Evolutionary conservation across 1,140 invertebrate genomes (phyloP), one percentile per base, ranked within the genome.

Genomic region (Conus betulinus): DNA sequence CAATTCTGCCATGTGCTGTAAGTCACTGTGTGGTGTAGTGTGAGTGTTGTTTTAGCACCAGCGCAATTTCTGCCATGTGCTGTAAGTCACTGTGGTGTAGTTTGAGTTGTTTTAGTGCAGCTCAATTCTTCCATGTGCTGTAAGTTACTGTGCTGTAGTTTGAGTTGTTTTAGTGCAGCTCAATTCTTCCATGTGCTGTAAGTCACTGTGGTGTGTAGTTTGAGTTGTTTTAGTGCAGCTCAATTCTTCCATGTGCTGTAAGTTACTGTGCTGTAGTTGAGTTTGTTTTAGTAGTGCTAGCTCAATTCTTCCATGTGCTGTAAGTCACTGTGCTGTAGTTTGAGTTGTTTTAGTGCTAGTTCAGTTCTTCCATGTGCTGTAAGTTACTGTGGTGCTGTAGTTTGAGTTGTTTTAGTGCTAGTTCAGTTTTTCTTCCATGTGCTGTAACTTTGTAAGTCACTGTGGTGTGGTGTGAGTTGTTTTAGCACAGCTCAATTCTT

Each of bases 131-230:
- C 92, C 93, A 96, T 83, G 91, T 96, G 82, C 95, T 25, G 95
- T 96, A 90, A 96, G 96, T 51, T 94, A 93, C 60, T 97, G 96
- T 94, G 95, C 97, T 93, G 94, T 97, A 85, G 95, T 95, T 27
- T 94, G 95, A 92, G 91, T 96, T 7, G 25, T 71, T 95, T 96
- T 87, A 88, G 39, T 3, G 3, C 39, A 39, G 39, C 39, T 39
- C 39, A 39, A 39, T 39, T 96, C 57, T 92, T 51, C 55, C 13
- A 20, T 10, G 74, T 63, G 60, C 60, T 63, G 60, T 63, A 20
- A 63, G 60, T 63, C 60, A 63, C 60, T 84, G 91, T 96, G 84
- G 94, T 97, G 94, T 97, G 89, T 94, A 95, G 91, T 91, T 96
- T 7, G 27, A 76, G 95, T 96, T 87, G 39, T 55, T 97, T 96